Conservation (phyloP, 2,797 vertebrate species). For the Chaetophractus vellerosus region DNA sequence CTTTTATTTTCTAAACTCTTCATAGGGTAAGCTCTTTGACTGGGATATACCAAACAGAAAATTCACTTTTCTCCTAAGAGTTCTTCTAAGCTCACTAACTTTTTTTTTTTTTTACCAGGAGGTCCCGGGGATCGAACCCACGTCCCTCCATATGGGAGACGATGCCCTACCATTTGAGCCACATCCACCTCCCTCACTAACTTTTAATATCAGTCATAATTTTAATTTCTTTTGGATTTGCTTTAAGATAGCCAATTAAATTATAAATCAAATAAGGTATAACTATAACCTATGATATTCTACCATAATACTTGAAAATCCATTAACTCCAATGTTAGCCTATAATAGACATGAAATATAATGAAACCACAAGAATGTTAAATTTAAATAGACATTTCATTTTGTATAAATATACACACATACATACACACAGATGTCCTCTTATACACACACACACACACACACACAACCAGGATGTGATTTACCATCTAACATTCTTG, state of each 20-base stretch:
- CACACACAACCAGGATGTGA: not conserved
- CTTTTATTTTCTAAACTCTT: not conserved
- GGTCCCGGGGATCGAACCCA: no score
- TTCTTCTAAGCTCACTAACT: not conserved
- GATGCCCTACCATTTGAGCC: no score
- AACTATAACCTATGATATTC: not conserved
- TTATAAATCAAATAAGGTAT: conserved; percentile 48
- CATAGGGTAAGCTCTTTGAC: not conserved
- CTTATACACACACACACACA: not conserved
- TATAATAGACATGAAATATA: conserved; percentile 25
- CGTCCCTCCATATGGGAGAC: no score
- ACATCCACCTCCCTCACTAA: no score
- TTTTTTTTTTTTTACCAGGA: no score
- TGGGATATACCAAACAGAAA: not conserved
- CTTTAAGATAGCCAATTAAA: conserved; percentile 26
- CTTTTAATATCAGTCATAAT: not conserved
- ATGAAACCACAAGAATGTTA: not conserved
- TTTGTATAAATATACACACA: not conserved
- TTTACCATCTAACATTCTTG: not conserved
- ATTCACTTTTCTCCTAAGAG: not conserved
- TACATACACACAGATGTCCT: not conserved
- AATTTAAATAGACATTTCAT: conserved; percentile 7
- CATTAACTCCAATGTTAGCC: not conserved
- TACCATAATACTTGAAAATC: not conserved
- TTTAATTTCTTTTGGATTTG: conserved; percentile 48